phyloP scores from a whole-genome alignment of 1,140 invertebrate species.

The Chironomus striatipennis region DNA sequence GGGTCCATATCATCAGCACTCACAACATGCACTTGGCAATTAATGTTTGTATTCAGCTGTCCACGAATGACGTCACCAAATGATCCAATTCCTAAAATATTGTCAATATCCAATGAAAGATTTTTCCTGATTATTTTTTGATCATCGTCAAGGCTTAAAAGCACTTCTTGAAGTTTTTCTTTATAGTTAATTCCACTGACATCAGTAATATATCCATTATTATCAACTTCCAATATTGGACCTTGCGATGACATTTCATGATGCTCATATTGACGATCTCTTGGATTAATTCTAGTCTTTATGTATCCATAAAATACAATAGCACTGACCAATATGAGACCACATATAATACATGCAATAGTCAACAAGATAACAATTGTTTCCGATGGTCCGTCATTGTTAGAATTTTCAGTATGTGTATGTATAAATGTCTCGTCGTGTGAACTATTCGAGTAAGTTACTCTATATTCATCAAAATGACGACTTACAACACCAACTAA shows the following conservation, averaged over 20 bases:
- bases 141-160: constrained; percentile 38
- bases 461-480: constrained; percentile 51
- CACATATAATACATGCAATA: constrained; percentile 52
- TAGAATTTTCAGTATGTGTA: not conserved
- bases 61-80: constrained; percentile 66
- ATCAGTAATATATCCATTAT: constrained; percentile 62
- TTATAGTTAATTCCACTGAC: constrained; percentile 63
- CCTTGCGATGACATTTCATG: constrained; percentile 59
- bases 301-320: constrained; percentile 52
- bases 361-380: constrained; percentile 44
- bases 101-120: constrained; percentile 54
- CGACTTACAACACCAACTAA: constrained; percentile 63
- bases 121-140: constrained; percentile 63
- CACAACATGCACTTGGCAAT: constrained; percentile 36
- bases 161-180: constrained; percentile 42
- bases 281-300: constrained; percentile 44
- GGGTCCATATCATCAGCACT: constrained; percentile 49
- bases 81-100: constrained; percentile 59
- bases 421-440: constrained; percentile 29
- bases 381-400: constrained; percentile 26
- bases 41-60: constrained; percentile 39
- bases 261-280: constrained; percentile 45
- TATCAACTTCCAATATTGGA: constrained; percentile 57
- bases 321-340: constrained; percentile 47
- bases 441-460: constrained; percentile 54